Evolutionary conservation across 30 jellyfish, hydroid and myxozoan genomes (phyloP).

Genomic region (Sanderia malayensis): DNA sequence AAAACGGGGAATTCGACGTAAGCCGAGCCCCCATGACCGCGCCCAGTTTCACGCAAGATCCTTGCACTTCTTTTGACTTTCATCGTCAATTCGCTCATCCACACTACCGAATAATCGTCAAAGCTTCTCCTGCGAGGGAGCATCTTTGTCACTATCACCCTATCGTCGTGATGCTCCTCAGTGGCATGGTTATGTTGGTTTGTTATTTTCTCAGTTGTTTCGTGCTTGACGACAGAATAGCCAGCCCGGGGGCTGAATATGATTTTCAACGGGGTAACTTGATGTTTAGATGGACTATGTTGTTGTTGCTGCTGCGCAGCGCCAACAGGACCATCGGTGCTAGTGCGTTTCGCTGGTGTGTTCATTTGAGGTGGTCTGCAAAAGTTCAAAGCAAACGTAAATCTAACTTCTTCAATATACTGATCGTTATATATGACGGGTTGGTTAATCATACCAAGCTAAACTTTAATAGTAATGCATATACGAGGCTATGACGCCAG

Average conservation of each 20-base stretch:
- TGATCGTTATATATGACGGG: no score
- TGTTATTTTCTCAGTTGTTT: neutral
- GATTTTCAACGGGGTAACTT: constrained; percentile 26
- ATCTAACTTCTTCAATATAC: no score
- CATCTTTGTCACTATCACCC: constrained; percentile 9
- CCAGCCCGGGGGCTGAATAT: constrained; percentile 25
- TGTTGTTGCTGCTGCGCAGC: no score
- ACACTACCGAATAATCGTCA: constrained; percentile 19
- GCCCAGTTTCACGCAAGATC: constrained; percentile 20
- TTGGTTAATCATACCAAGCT: no score
- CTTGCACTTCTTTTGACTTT: constrained; percentile 47
- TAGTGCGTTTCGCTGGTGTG: no score
- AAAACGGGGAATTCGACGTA: constrained; percentile 41
- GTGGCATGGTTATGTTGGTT: constrained; percentile 1
- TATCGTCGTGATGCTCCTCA: no score
- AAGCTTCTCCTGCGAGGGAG: constrained; percentile 14
- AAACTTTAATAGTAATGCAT: no score
- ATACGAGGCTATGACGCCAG: no score
- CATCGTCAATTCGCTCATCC: constrained; percentile 24
- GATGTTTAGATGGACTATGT: neutral
- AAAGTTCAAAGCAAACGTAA: no score
- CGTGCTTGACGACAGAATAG: constrained; percentile 11
- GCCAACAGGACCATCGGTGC: no score
- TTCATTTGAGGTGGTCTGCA: no score
- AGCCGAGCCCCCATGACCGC: constrained; percentile 31